Conservation (phyloP, 2,888 invertebrate species). For the Xestia rhomboidea region DNA sequence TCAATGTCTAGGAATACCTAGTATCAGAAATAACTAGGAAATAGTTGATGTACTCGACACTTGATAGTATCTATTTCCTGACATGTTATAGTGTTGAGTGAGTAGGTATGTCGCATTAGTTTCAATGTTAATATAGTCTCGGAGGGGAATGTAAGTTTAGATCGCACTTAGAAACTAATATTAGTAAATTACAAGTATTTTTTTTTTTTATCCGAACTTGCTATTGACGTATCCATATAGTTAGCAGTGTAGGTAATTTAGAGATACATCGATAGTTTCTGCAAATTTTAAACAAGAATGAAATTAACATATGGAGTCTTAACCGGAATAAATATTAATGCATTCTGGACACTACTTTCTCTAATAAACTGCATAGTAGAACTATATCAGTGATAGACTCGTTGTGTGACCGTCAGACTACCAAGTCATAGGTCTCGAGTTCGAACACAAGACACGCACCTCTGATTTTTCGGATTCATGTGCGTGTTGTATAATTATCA, state of each 20-base stretch:
- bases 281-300: neutral
- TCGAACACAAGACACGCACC: no score
- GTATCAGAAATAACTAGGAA: conserved; percentile 18
- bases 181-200: neutral
- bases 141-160: neutral
- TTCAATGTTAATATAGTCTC: neutral
- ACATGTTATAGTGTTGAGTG: neutral
- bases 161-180: conserved; percentile 31
- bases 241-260: neutral
- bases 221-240: neutral
- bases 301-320: neutral
- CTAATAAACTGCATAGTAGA: neutral
- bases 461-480: no score
- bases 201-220: neutral
- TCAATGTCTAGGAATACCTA: conserved; percentile 31
- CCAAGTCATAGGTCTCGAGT: no score
- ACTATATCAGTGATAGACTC: neutral
- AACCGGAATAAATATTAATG: neutral
- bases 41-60: conserved; percentile 6
- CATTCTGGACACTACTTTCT: neutral
- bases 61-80: conserved; percentile 30
- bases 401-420: no score
- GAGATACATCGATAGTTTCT: neutral
- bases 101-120: conserved; percentile 4
- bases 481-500: no score